Conservation (phyloP, 2,797 vertebrate species). For the Enteromius paludinosus region DNA sequence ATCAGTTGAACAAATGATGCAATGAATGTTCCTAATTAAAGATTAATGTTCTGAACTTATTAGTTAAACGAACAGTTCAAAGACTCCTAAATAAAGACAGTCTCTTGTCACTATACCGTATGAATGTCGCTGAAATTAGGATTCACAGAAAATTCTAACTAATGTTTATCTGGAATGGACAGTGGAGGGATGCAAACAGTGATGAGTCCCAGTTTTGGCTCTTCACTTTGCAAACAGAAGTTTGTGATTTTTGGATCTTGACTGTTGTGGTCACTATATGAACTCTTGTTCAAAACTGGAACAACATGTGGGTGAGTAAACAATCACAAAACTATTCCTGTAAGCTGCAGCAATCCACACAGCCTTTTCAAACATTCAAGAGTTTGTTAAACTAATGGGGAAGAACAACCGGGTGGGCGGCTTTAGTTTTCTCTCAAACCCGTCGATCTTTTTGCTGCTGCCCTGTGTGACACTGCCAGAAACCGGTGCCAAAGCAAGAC, state of each 20-base stretch:
- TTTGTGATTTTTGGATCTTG: conserved; percentile 3
- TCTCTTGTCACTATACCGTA: not conserved
- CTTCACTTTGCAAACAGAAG: not conserved
- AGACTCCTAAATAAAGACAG: not conserved
- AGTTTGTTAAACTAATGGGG: conserved; percentile 28
- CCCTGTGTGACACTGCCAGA: conserved; percentile 31
- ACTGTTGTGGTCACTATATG: not conserved
- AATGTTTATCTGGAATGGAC: not conserved
- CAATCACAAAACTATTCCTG: conserved; percentile 7
- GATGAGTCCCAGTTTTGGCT: not conserved
- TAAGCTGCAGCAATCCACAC: conserved; percentile 24
- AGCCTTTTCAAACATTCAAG: conserved; percentile 42
- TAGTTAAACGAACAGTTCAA: not conserved
- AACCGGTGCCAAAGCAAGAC: conserved; percentile 46
- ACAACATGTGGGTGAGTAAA: not conserved
- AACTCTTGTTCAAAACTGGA: not conserved
- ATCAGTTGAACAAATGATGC: not conserved
- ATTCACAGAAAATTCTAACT: not conserved
- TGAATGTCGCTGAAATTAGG: not conserved
- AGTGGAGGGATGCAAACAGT: not conserved
- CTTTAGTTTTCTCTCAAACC: conserved; percentile 32
- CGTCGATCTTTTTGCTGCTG: conserved; percentile 30
- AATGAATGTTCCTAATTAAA: not conserved
- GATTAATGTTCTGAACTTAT: not conserved
- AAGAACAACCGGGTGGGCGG: conserved; percentile 22